Evolutionary conservation across 2,888 invertebrate genomes (phyloP).

Genomic region (Acronicta psi): DNA sequence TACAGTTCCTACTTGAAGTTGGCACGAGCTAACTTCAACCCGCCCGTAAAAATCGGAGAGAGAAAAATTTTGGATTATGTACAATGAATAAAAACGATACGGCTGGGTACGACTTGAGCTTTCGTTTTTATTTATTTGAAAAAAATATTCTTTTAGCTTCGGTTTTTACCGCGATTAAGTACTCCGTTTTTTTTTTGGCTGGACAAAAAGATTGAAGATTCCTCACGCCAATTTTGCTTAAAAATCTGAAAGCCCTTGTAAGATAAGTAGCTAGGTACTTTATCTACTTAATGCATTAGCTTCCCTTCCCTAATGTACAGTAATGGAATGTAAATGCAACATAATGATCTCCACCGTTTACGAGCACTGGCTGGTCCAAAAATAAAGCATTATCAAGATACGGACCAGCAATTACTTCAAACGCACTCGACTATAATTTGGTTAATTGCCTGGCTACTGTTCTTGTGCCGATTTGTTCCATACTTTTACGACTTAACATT

Average conservation of each 20-base stretch:
- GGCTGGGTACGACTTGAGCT: too few species aligned
- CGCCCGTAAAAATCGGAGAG: too few species aligned
- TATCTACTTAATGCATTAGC: slow-evolving; percentile 27
- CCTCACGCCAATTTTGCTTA: background rate
- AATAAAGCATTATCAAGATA: slow-evolving; percentile 46
- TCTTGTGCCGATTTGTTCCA: slow-evolving; percentile 45
- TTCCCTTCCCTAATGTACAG: slow-evolving; percentile 24
- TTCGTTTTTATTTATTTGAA: too few species aligned
- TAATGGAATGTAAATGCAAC: slow-evolving; percentile 29
- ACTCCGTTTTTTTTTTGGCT: too few species aligned
- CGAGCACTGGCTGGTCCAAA: slow-evolving; percentile 35
- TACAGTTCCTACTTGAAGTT: too few species aligned
- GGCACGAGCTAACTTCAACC: too few species aligned
- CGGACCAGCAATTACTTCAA: slow-evolving; percentile 34
- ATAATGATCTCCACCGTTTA: slow-evolving; percentile 22
- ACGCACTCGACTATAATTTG: slow-evolving; percentile 41
- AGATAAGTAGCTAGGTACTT: slow-evolving; percentile 26
- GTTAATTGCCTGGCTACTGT: slow-evolving; percentile 44
- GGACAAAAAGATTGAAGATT: too few species aligned
- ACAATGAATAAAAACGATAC: too few species aligned
- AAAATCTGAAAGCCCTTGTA: slow-evolving; percentile 14
- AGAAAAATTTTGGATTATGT: too few species aligned
- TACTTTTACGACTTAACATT: slow-evolving; percentile 59
- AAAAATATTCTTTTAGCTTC: too few species aligned
- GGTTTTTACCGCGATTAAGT: too few species aligned